Base-by-base conservation (phyloP, 2,113 vertebrate species). In the Lophura nycthemera region DNA sequence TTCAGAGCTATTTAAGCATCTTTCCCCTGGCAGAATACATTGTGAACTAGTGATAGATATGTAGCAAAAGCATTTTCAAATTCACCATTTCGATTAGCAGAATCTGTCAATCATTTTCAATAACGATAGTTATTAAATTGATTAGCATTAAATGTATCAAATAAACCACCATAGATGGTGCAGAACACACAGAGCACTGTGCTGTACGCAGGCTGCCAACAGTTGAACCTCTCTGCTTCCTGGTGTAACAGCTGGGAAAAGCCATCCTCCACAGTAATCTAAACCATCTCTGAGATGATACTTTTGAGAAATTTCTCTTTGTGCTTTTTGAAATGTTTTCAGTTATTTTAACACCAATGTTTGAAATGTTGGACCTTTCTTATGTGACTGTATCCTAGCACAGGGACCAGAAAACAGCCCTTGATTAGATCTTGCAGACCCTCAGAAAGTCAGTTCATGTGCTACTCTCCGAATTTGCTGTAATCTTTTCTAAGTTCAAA, bases 361-460 rank as follows among this genome's bases (percentile, higher is more conserved):
- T 82, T 75, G 63, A 63, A 67, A 43, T 36, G 18, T 20, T 14
- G 8, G 21, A 19, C 40, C 19, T 60, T 74, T 70, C 47, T 40
- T 32, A 52, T n/a, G 40, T 69, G 34, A 7, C 30, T 27, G 8
- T 52, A 71, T 16, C 54, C 38, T 22, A 19, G 52, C 4, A 2
- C 25, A n/a, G 42, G 50, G 36, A 22, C 21, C 60, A 48, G 82
- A 45, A 74, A 27, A 1, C 0, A 1, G 22, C 30, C 38, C 45
- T 20, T 12, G 22, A 60, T 52, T 54, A 25, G 34, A 24, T 50
- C 50, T 67, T 67, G 50, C 59, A 38, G 14, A 15, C 32, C 59
- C 66, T 15, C 21, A 21, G 19, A 40, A 47, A 50, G 25, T 30
- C 10, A 36, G 16, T 42, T 11, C 0, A 0, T 21, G 6, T 5